phyloP scores from a whole-genome alignment of 2,888 invertebrate genomes.

The Frankliniella intonsa region DNA sequence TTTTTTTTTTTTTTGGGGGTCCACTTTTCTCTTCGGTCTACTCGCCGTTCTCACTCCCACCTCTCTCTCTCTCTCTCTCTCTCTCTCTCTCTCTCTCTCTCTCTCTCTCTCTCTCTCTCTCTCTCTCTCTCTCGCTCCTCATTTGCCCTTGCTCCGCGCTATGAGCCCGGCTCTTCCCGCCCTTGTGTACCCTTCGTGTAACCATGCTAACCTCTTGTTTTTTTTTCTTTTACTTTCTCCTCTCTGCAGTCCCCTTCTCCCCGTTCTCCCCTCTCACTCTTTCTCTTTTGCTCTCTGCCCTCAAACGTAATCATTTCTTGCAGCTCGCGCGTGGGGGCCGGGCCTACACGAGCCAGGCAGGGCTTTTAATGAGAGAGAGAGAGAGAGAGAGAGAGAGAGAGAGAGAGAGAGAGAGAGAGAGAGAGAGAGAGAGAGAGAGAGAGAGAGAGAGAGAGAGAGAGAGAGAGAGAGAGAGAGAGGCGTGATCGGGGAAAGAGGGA shows the following conservation, averaged over 20 bases:
- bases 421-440: no score
- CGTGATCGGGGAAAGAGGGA: neutral
- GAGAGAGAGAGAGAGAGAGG: neutral
- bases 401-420: no score
- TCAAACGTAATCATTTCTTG: neutral
- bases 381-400: neutral
- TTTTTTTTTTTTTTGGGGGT: no score
- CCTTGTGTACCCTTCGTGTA: no score
- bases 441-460: no score
- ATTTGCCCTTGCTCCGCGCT: neutral
- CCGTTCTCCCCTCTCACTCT: neutral
- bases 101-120: slow-evolving; percentile 24
- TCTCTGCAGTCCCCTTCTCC: neutral
- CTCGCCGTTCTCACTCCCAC: no score
- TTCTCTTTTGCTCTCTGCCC: neutral
- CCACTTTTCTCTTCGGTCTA: neutral
- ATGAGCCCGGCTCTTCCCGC: neutral
- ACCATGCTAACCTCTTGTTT: neutral
- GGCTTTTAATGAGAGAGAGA: neutral
- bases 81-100: slow-evolving; percentile 24
- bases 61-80: neutral
- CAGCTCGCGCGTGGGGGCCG: neutral
- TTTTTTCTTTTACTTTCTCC: neutral
- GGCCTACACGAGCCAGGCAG: no score
- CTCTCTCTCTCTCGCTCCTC: slow-evolving; percentile 20